Conservation (phyloP, 2,113 vertebrate species). For the Boulengeromyrus knoepffleri region DNA sequence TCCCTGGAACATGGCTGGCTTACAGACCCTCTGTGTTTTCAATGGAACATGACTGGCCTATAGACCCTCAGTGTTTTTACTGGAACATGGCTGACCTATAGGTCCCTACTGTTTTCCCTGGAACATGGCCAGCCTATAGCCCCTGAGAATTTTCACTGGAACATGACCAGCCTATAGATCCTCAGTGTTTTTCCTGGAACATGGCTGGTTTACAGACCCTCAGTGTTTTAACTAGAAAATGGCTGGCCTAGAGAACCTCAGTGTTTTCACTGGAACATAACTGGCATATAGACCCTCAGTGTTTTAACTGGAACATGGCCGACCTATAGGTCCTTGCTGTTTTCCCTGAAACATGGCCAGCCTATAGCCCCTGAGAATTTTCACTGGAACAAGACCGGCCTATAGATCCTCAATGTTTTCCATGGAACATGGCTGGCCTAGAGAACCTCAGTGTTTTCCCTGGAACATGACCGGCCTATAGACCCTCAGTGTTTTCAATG, state of each 20-base stretch:
- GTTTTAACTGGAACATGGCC: neutral
- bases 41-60: neutral
- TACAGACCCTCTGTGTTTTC: neutral
- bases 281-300: neutral
- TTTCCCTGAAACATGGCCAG: neutral
- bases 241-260: too few relatives aligned
- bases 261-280: neutral
- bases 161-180: too few relatives aligned
- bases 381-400: neutral
- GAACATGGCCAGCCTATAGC: too few relatives aligned
- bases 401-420: neutral
- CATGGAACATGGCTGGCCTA: neutral
- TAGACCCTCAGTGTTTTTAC: too few relatives aligned
- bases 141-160: too few relatives aligned
- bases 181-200: too few relatives aligned
- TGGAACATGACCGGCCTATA: neutral
- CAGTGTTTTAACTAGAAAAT: neutral
- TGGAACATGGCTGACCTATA: too few relatives aligned
- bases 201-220: neutral
- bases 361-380: neutral
- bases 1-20: neutral
- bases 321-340: neutral
- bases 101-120: too few relatives aligned
- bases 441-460: neutral
- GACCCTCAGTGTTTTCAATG: neutral